A percentile compares a stretch with the other conserved stretches of the same genome.
phyloP scores from a whole-genome alignment of 64 coral and sea anemone species.

The Stylophora pistillata region DNA sequence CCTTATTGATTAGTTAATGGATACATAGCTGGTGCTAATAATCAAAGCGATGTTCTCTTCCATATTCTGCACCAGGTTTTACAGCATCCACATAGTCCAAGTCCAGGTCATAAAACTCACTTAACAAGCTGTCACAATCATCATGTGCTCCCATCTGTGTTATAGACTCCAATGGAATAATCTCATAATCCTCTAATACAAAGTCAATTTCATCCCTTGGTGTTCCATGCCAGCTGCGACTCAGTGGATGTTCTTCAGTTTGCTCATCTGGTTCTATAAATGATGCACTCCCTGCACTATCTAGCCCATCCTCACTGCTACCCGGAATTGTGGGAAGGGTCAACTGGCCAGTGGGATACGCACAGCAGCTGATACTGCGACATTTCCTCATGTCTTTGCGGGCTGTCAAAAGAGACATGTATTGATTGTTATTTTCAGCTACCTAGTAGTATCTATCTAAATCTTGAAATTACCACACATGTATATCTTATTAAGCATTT shows the following conservation, averaged over 20 bases:
- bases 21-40: background rate
- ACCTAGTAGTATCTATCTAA: no score
- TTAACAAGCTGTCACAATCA: conserved; percentile 25
- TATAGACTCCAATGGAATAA: conserved; percentile 80
- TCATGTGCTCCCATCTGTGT: conserved; percentile 36
- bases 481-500: no score
- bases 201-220: conserved; percentile 70
- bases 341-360: conserved; percentile 28
- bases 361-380: conserved; percentile 24
- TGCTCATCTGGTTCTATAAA: conserved; percentile 24
- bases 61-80: background rate
- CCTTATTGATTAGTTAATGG: background rate
- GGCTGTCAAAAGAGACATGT: conserved; percentile 1
- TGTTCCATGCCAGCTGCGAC: conserved; percentile 86
- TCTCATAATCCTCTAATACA: conserved; percentile 90
- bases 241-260: conserved; percentile 44
- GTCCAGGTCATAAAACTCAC: conserved; percentile 62
- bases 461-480: no score
- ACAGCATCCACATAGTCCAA: conserved; percentile 30
- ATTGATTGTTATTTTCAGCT: background rate
- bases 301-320: conserved; percentile 70
- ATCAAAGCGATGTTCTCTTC: conserved; percentile 30
- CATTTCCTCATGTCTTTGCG: background rate
- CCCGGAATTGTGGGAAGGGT: conserved; percentile 87
- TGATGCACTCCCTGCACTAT: conserved; percentile 50